These are phyloP conservation scores for Distichodus sexfasciatus DNA, from an alignment of 2,797 vertebrate species.

Conservation along the genomic window DNA sequence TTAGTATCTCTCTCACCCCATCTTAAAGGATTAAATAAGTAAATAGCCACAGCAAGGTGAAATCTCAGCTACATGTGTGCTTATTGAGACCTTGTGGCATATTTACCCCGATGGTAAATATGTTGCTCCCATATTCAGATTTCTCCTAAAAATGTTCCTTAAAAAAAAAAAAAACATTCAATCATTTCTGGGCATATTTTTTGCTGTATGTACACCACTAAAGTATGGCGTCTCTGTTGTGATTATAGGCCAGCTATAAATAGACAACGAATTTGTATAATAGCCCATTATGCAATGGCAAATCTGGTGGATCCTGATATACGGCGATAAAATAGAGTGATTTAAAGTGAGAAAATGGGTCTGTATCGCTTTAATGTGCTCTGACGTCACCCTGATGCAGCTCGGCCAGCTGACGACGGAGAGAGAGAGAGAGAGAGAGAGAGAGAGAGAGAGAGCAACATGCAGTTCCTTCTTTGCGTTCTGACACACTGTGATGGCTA, in stretches of 20 bases:
- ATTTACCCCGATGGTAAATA: no score
- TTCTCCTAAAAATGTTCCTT: no score
- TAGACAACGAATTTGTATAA: neutral
- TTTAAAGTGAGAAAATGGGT: conserved; percentile 34
- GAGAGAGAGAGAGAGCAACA: conserved; percentile 22
- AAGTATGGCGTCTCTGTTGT: neutral
- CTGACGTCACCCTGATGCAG: conserved; percentile 79
- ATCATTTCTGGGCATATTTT: no score
- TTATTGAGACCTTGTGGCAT: no score
- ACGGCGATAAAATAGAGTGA: neutral
- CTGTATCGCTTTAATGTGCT: conserved; percentile 70
- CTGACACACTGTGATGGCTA: no score
- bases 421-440: conserved; percentile 31
- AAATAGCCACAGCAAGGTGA: no score
- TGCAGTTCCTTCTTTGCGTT: neutral
- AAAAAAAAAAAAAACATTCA: no score
- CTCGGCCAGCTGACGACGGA: conserved; percentile 59
- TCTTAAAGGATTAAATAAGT: no score
- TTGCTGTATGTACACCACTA: no score
- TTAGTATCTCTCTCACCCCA: no score
- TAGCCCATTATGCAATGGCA: neutral
- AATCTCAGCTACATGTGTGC: no score
- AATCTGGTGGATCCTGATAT: neutral
- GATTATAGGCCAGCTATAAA: conserved; percentile 4
- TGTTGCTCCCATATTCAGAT: no score